phyloP scores from a whole-genome alignment of 2,888 invertebrate species.

The Aelia acuminata region DNA sequence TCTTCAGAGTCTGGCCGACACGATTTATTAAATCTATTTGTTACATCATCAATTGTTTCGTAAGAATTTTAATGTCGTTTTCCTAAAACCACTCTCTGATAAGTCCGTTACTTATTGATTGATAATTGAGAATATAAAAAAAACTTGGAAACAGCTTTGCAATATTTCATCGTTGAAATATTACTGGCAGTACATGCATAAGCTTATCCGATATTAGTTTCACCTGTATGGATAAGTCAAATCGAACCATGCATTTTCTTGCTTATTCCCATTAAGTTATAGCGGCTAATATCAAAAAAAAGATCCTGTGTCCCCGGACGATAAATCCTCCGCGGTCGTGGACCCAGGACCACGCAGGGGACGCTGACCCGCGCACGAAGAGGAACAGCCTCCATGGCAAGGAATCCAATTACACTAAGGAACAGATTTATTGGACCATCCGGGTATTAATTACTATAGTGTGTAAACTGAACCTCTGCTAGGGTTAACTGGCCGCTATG shows the following conservation, averaged over 20 bases:
- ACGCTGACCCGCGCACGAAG: not conserved
- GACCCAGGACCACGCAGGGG: not conserved
- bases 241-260: slow-evolving; percentile 16
- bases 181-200: not conserved
- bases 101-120: no score
- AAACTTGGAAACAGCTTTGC: not conserved
- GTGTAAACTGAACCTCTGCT: not conserved
- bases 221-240: not conserved
- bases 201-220: not conserved
- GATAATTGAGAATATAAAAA: not conserved
- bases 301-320: not conserved
- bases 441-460: not conserved
- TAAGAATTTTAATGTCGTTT: not conserved
- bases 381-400: slow-evolving; percentile 3
- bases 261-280: not conserved
- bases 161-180: not conserved
- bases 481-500: not conserved
- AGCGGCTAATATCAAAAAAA: not conserved
- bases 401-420: slow-evolving; percentile 35
- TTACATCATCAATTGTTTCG: not conserved
- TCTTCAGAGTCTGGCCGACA: not conserved
- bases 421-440: not conserved
- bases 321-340: not conserved
- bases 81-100: no score
- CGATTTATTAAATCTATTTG: not conserved